These are phyloP conservation scores for Archocentrus centrarchus DNA, from an alignment of 2,113 vertebrate genomes.

Conservation along the genomic window DNA sequence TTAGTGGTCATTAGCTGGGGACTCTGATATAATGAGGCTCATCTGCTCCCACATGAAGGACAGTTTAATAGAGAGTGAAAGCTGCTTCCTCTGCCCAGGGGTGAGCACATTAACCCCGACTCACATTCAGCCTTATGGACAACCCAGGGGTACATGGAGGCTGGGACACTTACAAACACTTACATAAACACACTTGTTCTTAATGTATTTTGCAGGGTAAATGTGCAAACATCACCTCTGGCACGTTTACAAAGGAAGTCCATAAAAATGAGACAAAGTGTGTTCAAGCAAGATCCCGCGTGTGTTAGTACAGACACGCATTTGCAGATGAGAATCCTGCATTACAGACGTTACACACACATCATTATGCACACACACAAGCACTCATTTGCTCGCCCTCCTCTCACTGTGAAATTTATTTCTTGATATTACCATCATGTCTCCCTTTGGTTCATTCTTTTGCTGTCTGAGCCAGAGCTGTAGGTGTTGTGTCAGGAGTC, in stretches of 20 bases:
- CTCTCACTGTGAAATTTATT: constrained; percentile 42
- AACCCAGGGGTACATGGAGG: constrained; percentile 6
- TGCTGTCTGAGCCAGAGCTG: constrained; percentile 53
- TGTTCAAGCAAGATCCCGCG: not conserved
- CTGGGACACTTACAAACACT: constrained; percentile 6
- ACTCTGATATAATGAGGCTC: constrained; percentile 72
- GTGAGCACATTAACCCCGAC: constrained; percentile 64
- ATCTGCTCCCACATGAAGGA: constrained; percentile 69
- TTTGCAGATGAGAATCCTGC: constrained; percentile 22
- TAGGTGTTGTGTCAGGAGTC: constrained; percentile 68
- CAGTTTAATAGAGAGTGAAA: constrained; percentile 70
- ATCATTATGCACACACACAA: not conserved
- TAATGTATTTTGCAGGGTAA: not conserved
- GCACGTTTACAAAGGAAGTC: constrained; percentile 14
- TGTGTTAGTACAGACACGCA: not conserved
- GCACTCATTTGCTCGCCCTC: constrained; percentile 1
- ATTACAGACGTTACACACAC: constrained; percentile 7
- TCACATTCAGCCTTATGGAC: constrained; percentile 42
- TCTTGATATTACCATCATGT: constrained; percentile 45
- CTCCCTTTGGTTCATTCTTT: constrained; percentile 40
- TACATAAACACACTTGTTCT: constrained; percentile 4
- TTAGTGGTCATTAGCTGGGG: constrained; percentile 69
- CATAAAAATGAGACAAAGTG: constrained; percentile 2
- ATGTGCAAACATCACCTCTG: constrained; percentile 18
- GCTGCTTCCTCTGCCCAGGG: constrained; percentile 34